phyloP scores from a whole-genome alignment of 2,797 vertebrate species.

The Oreochromis mossambicus region DNA sequence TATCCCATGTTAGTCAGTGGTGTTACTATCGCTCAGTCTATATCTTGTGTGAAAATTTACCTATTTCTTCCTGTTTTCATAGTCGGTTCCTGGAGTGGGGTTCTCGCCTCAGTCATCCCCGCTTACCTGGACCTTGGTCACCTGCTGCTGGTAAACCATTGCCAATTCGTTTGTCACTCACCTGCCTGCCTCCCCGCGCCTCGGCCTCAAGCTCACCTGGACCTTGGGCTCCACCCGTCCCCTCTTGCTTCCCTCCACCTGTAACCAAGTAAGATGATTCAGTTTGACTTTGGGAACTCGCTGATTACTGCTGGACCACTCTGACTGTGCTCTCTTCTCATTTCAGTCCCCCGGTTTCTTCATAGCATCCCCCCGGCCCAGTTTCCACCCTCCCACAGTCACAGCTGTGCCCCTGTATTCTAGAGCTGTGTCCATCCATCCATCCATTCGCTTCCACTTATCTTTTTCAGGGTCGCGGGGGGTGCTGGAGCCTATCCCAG shows the following conservation, averaged over 20 bases:
- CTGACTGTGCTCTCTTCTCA: not conserved
- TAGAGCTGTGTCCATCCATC: too few relatives aligned
- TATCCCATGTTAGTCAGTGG: too few relatives aligned
- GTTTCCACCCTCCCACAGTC: not conserved
- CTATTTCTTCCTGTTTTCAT: not conserved
- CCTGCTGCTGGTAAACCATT: not conserved
- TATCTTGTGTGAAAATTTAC: too few relatives aligned
- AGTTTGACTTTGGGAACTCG: not conserved
- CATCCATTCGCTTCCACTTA: too few relatives aligned
- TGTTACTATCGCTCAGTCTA: too few relatives aligned
- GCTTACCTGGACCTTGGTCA: not conserved
- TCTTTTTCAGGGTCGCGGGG: too few relatives aligned
- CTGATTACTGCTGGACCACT: not conserved
- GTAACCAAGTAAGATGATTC: not conserved
- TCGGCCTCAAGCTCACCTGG: rapidly evolving
- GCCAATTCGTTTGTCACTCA: not conserved
- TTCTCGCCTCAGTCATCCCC: not conserved
- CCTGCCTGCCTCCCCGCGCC: not conserved
- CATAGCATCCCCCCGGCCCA: not conserved
- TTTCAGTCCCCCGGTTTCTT: not conserved
- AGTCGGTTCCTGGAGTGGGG: not conserved
- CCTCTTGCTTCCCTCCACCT: not conserved
- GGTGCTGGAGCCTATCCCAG: too few relatives aligned
- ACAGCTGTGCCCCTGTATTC: too few relatives aligned
- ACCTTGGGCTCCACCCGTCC: not conserved